Conservation (phyloP, 2,888 invertebrate species). For the Alcis repandata region DNA sequence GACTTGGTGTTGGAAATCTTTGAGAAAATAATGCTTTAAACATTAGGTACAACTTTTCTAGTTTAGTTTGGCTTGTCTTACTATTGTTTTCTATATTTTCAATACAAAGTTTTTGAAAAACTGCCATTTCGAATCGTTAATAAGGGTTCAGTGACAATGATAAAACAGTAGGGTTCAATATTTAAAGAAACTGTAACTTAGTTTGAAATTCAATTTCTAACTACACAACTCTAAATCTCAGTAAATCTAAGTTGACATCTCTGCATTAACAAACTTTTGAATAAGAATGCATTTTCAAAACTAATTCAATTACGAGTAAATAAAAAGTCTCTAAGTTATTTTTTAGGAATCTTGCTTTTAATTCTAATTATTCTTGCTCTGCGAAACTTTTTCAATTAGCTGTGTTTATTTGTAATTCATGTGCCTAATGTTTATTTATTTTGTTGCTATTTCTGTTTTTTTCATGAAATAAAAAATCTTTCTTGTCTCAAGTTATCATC, state of each 20-base stretch:
- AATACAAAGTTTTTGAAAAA: constrained; percentile 13
- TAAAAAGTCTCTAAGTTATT: not conserved
- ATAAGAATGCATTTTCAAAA: not conserved
- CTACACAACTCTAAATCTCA: constrained; percentile 1
- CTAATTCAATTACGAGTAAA: not conserved
- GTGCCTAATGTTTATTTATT: too few species aligned
- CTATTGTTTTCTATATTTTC: constrained; percentile 11
- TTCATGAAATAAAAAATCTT: too few species aligned
- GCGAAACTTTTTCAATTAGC: too few species aligned
- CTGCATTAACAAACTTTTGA: not conserved
- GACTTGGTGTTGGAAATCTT: not conserved
- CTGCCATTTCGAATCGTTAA: constrained; percentile 16
- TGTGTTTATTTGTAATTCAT: too few species aligned
- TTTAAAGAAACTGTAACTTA: constrained; percentile 13
- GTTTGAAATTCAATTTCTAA: constrained; percentile 13
- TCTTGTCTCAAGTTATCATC: too few species aligned
- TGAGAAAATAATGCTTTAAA: not conserved
- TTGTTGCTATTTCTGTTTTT: too few species aligned
- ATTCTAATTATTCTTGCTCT: not conserved
- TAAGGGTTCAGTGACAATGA: not conserved
- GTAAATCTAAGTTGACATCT: not conserved
- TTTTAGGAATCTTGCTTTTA: not conserved
- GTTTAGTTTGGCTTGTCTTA: not conserved
- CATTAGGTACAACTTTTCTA: not conserved
- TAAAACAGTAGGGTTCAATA: constrained; percentile 18